These are phyloP conservation scores for Leptatherina wallacei DNA, from an alignment of 2,797 vertebrate species.

Conservation along the genomic window DNA sequence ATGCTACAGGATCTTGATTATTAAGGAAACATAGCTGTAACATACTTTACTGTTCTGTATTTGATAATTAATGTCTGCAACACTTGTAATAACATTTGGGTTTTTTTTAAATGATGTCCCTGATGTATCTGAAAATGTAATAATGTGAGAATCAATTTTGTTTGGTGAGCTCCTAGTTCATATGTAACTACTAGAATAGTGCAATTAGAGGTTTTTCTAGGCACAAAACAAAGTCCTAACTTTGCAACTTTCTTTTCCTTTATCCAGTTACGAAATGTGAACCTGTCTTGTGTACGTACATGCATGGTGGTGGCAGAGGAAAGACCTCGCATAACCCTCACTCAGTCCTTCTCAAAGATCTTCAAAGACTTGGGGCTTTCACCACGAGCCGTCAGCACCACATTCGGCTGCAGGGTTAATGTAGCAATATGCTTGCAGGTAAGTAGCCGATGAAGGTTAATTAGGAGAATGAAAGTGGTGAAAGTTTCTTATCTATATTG, in stretches of 20 bases:
- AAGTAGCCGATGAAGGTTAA: conserved; percentile 46
- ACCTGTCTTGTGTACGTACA: conserved; percentile 94
- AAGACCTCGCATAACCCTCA: conserved; percentile 89
- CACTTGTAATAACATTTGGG: too few species aligned
- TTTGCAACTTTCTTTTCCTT: neutral
- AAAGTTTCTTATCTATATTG: neutral
- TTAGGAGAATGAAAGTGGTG: neutral
- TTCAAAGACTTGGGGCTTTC: conserved; percentile 98
- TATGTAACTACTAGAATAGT: neutral
- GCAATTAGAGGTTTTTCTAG: too few species aligned
- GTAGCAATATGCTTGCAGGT: conserved; percentile 97
- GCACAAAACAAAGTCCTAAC: neutral
- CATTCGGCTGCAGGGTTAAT: conserved; percentile 96
- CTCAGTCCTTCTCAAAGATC: conserved; percentile 96
- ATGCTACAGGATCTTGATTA: neutral
- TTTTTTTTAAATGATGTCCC: too few species aligned
- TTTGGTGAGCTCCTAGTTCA: neutral
- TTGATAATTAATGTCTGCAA: too few species aligned
- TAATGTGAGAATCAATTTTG: neutral
- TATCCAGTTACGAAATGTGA: conserved; percentile 89
- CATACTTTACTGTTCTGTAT: too few species aligned
- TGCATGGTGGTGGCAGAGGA: conserved; percentile 99
- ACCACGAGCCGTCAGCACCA: conserved; percentile 94
- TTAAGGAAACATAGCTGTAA: too few species aligned
- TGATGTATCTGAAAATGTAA: neutral